Evolutionary conservation across 37 sponge, comb jelly and placozoan species (phyloP).

Genomic region (Spongilla lacustris): DNA sequence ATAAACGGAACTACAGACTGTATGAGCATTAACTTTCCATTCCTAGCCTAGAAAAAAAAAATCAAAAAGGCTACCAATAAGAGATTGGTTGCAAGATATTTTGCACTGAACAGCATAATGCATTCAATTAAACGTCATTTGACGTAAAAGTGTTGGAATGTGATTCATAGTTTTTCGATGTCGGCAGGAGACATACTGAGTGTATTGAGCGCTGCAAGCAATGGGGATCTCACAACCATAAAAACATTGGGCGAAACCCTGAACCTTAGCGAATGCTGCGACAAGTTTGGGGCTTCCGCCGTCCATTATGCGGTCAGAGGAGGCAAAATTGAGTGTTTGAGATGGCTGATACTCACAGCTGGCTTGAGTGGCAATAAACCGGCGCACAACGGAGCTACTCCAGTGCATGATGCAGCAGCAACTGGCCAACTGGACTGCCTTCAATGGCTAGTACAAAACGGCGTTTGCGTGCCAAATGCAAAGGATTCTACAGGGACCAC

Average conservation of each 20-base stretch:
- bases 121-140: no score
- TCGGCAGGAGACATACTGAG: neutral
- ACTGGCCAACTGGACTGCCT: conserved; percentile 75
- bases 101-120: no score
- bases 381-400: conserved; percentile 70
- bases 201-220: conserved; percentile 51
- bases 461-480: conserved; percentile 27
- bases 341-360: conserved; percentile 53
- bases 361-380: conserved; percentile 43
- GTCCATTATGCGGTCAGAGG: conserved; percentile 79
- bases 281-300: conserved; percentile 75
- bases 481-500: conserved; percentile 55
- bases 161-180: no score
- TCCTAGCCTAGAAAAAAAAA: no score
- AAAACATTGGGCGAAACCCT: conserved; percentile 6
- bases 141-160: no score
- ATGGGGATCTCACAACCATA: conserved; percentile 45
- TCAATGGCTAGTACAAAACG: conserved; percentile 63
- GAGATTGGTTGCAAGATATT: no score
- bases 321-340: conserved; percentile 54
- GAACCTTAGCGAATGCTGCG: conserved; percentile 34
- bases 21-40: no score
- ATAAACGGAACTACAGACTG: no score
- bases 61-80: no score
- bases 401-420: conserved; percentile 80